phyloP scores from a whole-genome alignment of 2,113 vertebrate genomes.

The Bothrops jararaca region DNA sequence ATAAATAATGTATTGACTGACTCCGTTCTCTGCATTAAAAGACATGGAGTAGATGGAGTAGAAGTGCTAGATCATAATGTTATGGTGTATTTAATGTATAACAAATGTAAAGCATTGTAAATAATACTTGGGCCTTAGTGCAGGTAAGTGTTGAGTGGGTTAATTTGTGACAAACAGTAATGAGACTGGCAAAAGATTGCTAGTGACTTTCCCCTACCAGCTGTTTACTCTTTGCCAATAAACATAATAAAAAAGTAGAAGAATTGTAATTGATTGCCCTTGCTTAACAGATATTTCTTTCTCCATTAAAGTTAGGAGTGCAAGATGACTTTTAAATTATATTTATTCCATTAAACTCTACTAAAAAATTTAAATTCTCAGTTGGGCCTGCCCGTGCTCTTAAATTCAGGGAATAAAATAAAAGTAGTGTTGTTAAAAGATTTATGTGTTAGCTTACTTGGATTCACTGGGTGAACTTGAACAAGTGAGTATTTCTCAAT shows the following conservation, averaged over 20 bases:
- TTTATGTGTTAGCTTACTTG: background rate
- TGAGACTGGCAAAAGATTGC: background rate
- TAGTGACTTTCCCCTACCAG: background rate
- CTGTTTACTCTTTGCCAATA: background rate
- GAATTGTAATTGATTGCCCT: background rate
- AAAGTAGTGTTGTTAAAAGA: background rate
- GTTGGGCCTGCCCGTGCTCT: background rate
- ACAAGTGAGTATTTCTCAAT: background rate
- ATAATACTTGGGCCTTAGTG: background rate
- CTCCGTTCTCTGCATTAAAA: background rate
- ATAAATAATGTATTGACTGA: background rate
- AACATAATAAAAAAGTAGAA: background rate
- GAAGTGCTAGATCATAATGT: background rate
- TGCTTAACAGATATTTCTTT: background rate
- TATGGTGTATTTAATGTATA: background rate
- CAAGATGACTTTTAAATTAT: background rate
- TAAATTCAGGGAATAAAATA: background rate
- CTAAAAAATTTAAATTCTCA: background rate
- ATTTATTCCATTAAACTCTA: background rate
- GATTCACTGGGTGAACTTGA: background rate
- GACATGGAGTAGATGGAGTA: background rate
- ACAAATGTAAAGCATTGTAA: background rate
- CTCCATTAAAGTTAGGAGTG: background rate
- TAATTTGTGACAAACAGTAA: background rate
- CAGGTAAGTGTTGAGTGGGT: background rate